Evolutionary conservation across 2,797 vertebrate genomes (phyloP).

Genomic region (Acanthis flammea): DNA sequence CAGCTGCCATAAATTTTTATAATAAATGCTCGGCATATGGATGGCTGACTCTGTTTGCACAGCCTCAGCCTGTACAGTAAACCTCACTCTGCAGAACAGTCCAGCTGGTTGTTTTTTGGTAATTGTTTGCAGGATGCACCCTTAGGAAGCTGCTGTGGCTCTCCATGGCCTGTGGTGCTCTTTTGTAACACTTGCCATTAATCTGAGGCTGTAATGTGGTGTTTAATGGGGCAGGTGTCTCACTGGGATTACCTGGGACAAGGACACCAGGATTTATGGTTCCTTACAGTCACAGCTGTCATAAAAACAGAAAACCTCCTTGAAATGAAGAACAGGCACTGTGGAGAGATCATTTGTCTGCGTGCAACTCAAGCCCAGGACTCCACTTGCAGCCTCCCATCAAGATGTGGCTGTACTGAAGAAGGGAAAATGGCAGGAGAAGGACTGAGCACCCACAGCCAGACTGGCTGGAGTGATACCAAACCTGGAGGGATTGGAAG

Average conservation of each 20-base stretch:
- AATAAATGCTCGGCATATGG: neutral
- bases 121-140: neutral
- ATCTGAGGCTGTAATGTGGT: neutral
- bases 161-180: neutral
- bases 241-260: neutral
- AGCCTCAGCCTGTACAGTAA: neutral
- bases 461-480: neutral
- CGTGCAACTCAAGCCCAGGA: neutral
- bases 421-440: neutral
- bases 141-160: neutral
- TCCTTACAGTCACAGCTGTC: neutral
- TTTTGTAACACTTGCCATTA: neutral
- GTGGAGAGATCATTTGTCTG: neutral
- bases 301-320: neutral
- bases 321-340: neutral
- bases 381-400: neutral
- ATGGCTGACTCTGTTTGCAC: neutral
- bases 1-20: neutral
- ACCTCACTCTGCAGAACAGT: neutral
- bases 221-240: neutral
- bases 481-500: neutral
- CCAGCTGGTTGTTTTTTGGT: neutral
- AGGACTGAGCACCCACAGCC: neutral
- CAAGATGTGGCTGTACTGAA: fast-evolving
- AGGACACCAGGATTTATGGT: neutral